phyloP scores from a whole-genome alignment of 2,113 vertebrate genomes.

The Salminus brasiliensis region DNA sequence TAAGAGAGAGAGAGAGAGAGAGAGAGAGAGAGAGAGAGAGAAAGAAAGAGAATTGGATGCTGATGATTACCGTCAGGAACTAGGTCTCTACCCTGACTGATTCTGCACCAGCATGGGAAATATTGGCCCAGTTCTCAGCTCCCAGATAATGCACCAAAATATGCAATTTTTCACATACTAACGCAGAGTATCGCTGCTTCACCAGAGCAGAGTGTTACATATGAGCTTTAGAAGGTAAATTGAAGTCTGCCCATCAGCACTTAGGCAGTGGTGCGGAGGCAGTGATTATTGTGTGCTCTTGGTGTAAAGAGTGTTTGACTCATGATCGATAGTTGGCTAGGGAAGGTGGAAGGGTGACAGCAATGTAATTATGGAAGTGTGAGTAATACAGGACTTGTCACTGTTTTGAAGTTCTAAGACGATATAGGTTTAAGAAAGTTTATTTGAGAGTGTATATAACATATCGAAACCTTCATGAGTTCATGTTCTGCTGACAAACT shows the following conservation, averaged over 20 bases:
- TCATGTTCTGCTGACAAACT: too few relatives aligned
- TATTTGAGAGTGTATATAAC: neutral
- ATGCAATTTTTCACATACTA: constrained; percentile 23
- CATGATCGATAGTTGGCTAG: neutral
- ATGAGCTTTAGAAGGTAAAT: constrained; percentile 26
- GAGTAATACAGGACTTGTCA: neutral
- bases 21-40: neutral
- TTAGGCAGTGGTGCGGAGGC: neutral
- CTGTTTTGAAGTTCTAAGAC: neutral
- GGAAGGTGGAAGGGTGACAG: neutral
- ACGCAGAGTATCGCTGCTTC: constrained; percentile 9
- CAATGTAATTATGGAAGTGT: neutral
- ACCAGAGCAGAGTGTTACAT: constrained; percentile 3
- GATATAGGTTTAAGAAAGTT: neutral
- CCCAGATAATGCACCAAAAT: constrained; percentile 33
- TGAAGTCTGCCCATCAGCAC: neutral
- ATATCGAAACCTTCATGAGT: too few relatives aligned
- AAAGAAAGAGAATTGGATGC: neutral
- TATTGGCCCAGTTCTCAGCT: constrained; percentile 36
- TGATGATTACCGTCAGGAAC: constrained; percentile 45
- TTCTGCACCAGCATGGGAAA: constrained; percentile 38
- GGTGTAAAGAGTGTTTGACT: constrained; percentile 14
- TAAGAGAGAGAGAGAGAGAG: neutral
- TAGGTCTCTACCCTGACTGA: constrained; percentile 34
- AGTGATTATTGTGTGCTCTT: neutral